phyloP scores from a whole-genome alignment of 2,797 vertebrate genomes.

The Myiothlypis coronata region DNA sequence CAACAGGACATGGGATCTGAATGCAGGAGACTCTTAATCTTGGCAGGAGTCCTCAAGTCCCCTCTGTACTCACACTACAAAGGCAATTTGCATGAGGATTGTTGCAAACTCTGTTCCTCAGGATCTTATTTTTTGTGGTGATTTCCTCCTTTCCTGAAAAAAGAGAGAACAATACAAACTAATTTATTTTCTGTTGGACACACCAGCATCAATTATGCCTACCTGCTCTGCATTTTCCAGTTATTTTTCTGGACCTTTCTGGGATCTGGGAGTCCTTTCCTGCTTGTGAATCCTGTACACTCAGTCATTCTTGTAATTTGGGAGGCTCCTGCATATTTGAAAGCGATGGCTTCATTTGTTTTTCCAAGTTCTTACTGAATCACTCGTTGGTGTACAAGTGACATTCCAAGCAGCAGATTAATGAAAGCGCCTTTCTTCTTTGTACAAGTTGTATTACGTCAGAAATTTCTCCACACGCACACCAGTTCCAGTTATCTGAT shows the following conservation, averaged over 20 bases:
- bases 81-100: background rate
- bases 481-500: constrained; percentile 60
- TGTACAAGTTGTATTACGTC: constrained; percentile 28
- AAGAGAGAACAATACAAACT: background rate
- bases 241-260: background rate
- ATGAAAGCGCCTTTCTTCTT: constrained; percentile 68
- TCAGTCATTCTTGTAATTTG: background rate
- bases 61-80: background rate
- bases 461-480: constrained; percentile 29
- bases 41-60: background rate
- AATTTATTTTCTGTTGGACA: background rate
- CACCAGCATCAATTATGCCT: background rate
- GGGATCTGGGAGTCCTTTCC: background rate
- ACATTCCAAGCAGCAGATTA: constrained; percentile 41
- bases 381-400: constrained; percentile 45
- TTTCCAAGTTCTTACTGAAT: constrained; percentile 57
- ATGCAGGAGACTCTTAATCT: background rate
- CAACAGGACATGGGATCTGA: background rate
- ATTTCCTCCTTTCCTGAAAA: background rate
- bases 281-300: background rate
- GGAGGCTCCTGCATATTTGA: constrained; percentile 43
- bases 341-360: constrained; percentile 52
- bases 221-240: background rate
- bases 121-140: background rate
- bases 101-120: background rate